phyloP scores from a whole-genome alignment of 2,113 vertebrate genomes.

The Engraulis encrasicolus region DNA sequence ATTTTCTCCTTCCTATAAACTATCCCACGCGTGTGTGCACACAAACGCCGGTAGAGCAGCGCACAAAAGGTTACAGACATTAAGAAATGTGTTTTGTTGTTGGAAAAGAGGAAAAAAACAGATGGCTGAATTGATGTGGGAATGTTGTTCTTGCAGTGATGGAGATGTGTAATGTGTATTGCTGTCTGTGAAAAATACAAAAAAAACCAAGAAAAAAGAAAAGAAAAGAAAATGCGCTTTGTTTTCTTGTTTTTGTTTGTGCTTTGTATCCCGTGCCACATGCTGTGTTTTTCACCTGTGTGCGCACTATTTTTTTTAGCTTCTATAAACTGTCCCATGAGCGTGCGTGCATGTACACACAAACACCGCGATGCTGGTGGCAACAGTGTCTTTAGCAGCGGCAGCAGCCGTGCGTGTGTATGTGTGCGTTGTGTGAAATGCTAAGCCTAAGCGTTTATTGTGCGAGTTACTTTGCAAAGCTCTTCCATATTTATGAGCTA shows the following conservation, averaged over 20 bases:
- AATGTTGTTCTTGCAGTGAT: too few species aligned
- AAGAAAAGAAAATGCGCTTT: too few species aligned
- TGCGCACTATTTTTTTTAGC: too few species aligned
- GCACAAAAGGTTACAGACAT: background rate
- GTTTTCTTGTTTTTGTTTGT: background rate
- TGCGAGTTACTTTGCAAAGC: background rate
- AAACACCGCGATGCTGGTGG: background rate
- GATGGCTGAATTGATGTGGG: too few species aligned
- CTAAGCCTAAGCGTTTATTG: background rate
- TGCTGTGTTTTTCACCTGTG: background rate
- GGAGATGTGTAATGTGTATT: too few species aligned
- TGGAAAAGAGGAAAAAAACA: too few species aligned
- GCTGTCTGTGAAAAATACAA: too few species aligned
- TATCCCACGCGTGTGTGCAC: background rate
- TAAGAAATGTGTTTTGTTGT: background rate
- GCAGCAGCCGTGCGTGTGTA: too few species aligned
- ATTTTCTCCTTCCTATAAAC: background rate
- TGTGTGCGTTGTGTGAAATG: background rate
- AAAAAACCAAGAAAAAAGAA: too few species aligned
- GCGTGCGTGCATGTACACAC: background rate
- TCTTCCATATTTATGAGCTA: constrained; percentile 45
- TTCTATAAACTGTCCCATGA: background rate
- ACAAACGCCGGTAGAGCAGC: background rate
- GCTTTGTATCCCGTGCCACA: background rate
- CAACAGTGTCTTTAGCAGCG: background rate